Percentiles rank a stretch among this genome's conserved stretches.
phyloP scores from a whole-genome alignment of 1,140 invertebrate genomes.

The Papilio glaucus region DNA sequence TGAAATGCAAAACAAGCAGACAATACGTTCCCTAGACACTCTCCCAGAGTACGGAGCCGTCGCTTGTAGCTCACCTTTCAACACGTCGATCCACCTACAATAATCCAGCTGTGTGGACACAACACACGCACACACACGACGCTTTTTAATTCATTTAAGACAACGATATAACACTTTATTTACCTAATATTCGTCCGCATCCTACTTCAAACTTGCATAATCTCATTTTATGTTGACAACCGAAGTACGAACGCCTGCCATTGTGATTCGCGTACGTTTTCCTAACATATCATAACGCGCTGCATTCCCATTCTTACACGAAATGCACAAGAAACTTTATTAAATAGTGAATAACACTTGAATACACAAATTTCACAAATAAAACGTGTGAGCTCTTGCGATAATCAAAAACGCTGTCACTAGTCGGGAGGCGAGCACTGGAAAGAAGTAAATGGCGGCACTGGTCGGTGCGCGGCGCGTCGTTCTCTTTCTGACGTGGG shows the following conservation, averaged over 20 bases:
- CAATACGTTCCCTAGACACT: conserved; percentile 34
- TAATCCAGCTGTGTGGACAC: conserved; percentile 3
- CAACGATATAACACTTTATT: conserved; percentile 48
- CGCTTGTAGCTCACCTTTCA: conserved; percentile 29
- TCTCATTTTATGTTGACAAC: conserved; percentile 79
- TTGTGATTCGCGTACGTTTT: conserved; percentile 53
- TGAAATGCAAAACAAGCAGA: conserved; percentile 8
- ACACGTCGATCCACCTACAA: conserved; percentile 28
- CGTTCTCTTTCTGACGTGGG: conserved; percentile 55
- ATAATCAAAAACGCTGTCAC: conserved; percentile 75
- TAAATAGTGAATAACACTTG: conserved; percentile 63
- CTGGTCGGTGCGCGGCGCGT: conserved; percentile 65
- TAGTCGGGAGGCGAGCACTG: conserved; percentile 71
- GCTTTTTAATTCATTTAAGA: conserved; percentile 4
- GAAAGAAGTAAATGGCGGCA: conserved; percentile 79
- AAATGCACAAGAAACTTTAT: conserved; percentile 47
- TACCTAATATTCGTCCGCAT: conserved; percentile 77
- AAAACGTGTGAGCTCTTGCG: conserved; percentile 69
- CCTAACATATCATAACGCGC: conserved; percentile 49
- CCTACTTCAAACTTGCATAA: conserved; percentile 79
- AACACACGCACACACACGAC: conserved; percentile 12
- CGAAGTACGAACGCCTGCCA: conserved; percentile 69
- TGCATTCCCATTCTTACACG: conserved; percentile 45
- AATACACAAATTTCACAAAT: conserved; percentile 76
- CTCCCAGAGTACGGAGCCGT: conserved; percentile 4